Evolutionary conservation across 2,888 invertebrate species (phyloP).

Genomic region (Melikaiella ostensackeni): DNA sequence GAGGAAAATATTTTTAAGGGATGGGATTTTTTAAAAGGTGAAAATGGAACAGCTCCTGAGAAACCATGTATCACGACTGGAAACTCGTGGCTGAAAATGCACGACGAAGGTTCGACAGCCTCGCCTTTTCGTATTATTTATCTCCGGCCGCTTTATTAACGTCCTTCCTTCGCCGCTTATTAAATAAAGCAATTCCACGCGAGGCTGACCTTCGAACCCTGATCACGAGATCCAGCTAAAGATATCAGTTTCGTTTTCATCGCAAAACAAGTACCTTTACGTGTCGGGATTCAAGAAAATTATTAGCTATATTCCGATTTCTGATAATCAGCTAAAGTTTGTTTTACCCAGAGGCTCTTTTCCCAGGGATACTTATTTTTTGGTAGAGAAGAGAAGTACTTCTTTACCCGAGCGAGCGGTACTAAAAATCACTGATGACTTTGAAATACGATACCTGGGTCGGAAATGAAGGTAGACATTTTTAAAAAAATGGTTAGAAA

Average conservation of each 20-base stretch:
- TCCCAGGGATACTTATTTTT: too few relatives aligned
- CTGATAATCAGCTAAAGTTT: not conserved
- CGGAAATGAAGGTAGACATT: too few relatives aligned
- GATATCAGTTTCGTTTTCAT: slow-evolving; percentile 56
- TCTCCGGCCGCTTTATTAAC: slow-evolving; percentile 66
- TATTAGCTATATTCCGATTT: not conserved
- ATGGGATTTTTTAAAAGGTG: not conserved
- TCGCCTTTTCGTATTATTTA: slow-evolving; percentile 56
- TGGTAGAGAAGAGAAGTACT: too few relatives aligned
- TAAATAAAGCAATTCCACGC: slow-evolving; percentile 74
- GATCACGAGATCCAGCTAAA: slow-evolving; percentile 52
- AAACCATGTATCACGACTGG: slow-evolving; percentile 8
- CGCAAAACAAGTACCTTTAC: slow-evolving; percentile 41
- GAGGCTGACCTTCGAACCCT: slow-evolving; percentile 64
- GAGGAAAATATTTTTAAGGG: not conserved
- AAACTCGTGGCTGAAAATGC: slow-evolving; percentile 42
- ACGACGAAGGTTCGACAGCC: slow-evolving; percentile 48
- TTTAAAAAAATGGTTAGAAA: too few relatives aligned
- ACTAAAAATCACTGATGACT: too few relatives aligned
- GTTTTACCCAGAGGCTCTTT: not conserved
- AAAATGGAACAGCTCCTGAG: slow-evolving; percentile 12
- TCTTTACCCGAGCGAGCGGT: too few relatives aligned
- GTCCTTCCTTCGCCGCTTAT: slow-evolving; percentile 69
- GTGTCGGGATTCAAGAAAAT: not conserved
- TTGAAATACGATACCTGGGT: too few relatives aligned